Base-by-base conservation (phyloP, 1,140 invertebrate species). In the Eufriesea mexicana region DNA sequence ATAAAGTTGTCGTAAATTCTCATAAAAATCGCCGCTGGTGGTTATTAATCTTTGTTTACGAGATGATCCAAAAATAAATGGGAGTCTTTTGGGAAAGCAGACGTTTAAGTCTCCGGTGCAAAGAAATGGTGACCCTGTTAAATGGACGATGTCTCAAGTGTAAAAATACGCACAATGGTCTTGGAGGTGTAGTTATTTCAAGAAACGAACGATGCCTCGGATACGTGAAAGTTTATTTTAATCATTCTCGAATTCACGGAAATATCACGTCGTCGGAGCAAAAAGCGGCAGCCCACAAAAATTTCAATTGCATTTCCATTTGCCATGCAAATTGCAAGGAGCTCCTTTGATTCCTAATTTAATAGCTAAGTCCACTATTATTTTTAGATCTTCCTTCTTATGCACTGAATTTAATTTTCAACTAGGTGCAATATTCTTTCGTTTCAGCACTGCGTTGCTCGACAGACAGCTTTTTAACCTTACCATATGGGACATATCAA, bases 151-250 rank as follows among this genome's bases (percentile, higher is more conserved):
- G 54, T 6, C n/a, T 67, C 6, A n/a, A 25, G 54, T 18, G n/a
- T 59, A 78, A 68, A 68, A 68, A 78, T 78, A 68, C n/a, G 25
- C 51, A 23, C 35, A 68, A 78, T 78, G 64, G 9, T 57, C 25
- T 78, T 68, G 64, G 54, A 78, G 35, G 51, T 57, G 51, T 42
- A 42, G 76, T 49, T 78, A 78, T 78, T 78, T 78, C 16, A 45
- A 57, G 76, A 47, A 66, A 35, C 49, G 62, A 54, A 78, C 74
- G 61, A 51, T 28, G 25, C 67, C 76, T 79, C 42, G 55, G 25
- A 49, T 70, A 68, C 51, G 51, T 25, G 71, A 74, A 74, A 74
- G 54, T 57, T 62, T 71, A 61, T 71, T 59, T 71, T 61, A 14
- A 79, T 71, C 45, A 35, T 71, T 35, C 55, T 7, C 28, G 77